Evolutionary conservation across 2,888 invertebrate species (phyloP).

Genomic region (Arenicola marina): DNA sequence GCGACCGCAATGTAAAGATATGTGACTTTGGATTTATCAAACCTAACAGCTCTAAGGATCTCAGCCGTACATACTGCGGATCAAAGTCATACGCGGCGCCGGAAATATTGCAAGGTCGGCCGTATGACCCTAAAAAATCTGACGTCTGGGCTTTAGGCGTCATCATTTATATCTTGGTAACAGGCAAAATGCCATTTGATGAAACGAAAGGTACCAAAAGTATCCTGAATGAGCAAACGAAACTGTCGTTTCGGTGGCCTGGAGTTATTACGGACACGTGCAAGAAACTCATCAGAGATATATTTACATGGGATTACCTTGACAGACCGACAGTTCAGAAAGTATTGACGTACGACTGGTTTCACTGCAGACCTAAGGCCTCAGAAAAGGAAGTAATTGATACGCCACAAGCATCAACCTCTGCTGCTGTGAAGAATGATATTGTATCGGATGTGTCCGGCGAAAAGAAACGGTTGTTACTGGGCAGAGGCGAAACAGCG

Average conservation of each 20-base stretch:
- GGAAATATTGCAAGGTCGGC: conserved; percentile 63
- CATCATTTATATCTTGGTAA: conserved; percentile 62
- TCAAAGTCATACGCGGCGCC: conserved; percentile 64
- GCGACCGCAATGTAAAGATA: conserved; percentile 59
- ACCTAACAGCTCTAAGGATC: conserved; percentile 40
- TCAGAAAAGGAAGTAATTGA: no score
- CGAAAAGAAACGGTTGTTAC: no score
- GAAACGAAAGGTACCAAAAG: conserved; percentile 59
- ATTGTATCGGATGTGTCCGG: no score
- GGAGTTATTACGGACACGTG: conserved; percentile 41
- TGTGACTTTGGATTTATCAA: conserved; percentile 64
- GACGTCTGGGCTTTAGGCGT: conserved; percentile 64
- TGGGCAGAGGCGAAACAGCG: no score
- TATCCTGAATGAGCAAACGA: conserved; percentile 53
- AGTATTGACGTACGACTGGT: conserved; percentile 12
- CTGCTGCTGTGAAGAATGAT: no score
- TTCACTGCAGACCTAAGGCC: no score
- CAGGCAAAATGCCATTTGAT: conserved; percentile 63
- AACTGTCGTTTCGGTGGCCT: conserved; percentile 49
- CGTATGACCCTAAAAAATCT: conserved; percentile 63
- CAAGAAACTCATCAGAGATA: conserved; percentile 42
- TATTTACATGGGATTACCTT: conserved; percentile 46
- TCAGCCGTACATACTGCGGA: conserved; percentile 64
- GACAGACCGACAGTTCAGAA: conserved; percentile 44
- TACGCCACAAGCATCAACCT: no score